Evolutionary conservation across 2,113 vertebrate genomes (phyloP).

Genomic region (Brevimyrus niger): DNA sequence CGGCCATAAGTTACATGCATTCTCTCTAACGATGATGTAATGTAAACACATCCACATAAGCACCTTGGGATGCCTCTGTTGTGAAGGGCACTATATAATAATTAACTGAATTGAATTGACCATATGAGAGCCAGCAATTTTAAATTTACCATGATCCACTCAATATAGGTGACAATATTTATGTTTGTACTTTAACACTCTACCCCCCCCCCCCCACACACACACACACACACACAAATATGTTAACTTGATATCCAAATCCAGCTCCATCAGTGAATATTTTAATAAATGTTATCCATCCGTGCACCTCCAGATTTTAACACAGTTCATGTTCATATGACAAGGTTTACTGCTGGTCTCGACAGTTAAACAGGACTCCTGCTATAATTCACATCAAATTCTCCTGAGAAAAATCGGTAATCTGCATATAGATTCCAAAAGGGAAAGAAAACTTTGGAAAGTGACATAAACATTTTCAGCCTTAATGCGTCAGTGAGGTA

Average conservation of each 20-base stretch:
- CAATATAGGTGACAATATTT: not conserved
- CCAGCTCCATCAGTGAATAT: not conserved
- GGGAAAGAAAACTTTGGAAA: not conserved
- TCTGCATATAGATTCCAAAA: not conserved
- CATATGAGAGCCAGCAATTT: not conserved
- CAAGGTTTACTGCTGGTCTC: not conserved
- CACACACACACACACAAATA: not conserved
- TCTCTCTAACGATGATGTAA: too few relatives aligned
- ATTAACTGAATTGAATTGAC: too few relatives aligned
- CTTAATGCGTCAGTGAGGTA: not conserved
- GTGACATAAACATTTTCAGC: not conserved
- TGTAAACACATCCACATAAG: too few relatives aligned
- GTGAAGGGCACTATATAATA: too few relatives aligned
- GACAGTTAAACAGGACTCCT: not conserved
- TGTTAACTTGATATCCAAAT: not conserved
- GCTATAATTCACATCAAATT: not conserved
- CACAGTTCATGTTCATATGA: not conserved
- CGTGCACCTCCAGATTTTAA: not conserved
- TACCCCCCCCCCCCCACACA: too few relatives aligned
- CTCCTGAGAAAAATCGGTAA: not conserved
- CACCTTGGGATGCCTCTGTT: too few relatives aligned
- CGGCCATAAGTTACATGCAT: not conserved
- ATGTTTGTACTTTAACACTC: not conserved
- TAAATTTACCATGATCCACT: not conserved
- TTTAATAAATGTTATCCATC: not conserved